Base-by-base conservation (phyloP, 30 jellyfish, hydroid and myxozoan genomes). In the Turritopsis dohrnii region DNA sequence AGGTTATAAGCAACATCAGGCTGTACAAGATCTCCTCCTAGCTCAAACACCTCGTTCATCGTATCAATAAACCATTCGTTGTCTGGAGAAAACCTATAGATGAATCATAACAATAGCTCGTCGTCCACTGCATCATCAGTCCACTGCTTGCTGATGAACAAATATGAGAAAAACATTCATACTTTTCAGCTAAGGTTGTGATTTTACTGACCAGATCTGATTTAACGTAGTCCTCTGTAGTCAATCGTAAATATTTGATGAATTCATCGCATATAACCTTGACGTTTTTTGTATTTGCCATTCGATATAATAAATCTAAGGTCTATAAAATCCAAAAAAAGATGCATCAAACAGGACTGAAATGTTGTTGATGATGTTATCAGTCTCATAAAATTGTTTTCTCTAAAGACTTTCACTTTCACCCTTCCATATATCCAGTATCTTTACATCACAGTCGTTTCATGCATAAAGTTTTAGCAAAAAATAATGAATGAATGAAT, bases 171-270 rank as follows among this genome's bases (percentile, higher is more conserved):
- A 23, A 0, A 69, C 0, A 19, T 76, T 26, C 96, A 83, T 72
- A 93, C 98, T 84, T 85, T 73, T 93, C 96, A 23, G 98, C 98
- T 28, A 93, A 71, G 20, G 90, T 82, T 26, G 98, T 87, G 54
- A 93, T 79, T 72, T 88, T 79, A 52, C 85, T 84, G 26, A 93
- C 98, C 52, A 93, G 96, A 79, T 79, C 88, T 16, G 92, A 76
- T 69, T 94, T 86, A 19, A 88, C 24, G 75, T 75, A 86, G 28
- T 82, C 93, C 66, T 93, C 98, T 7, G 86, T 91, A 21, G 96
- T 84, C 21, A 88, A 80, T 71, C 96, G 90, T 53, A 93, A 85
- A 41, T 93, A 86, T 54, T 74, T 71, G 53, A 86, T 85, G 75
- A 93, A 79, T 71, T 89, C 84, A 18, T 93, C 94, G 74, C 98